These are phyloP conservation scores for Mesopsocus fuscifrons DNA, from an alignment of 2,888 invertebrate genomes.

Conservation along the genomic window DNA sequence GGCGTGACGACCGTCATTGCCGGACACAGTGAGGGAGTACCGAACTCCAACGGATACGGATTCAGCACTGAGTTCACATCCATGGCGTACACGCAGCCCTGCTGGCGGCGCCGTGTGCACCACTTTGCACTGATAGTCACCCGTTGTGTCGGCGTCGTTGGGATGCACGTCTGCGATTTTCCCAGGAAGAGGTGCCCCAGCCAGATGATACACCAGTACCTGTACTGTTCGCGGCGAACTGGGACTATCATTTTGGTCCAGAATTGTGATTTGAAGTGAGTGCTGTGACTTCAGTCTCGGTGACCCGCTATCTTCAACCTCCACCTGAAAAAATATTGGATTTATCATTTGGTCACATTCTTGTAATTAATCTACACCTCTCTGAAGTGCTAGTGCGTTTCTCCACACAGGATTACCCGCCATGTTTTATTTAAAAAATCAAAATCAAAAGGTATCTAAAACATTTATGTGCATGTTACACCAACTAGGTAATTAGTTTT, in stretches of 20 bases:
- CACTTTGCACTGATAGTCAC: slow-evolving; percentile 73
- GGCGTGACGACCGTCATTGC: slow-evolving; percentile 75
- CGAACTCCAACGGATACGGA: slow-evolving; percentile 49
- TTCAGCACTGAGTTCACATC: slow-evolving; percentile 62
- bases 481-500: slow-evolving; percentile 7
- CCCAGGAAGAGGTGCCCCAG: slow-evolving; percentile 54
- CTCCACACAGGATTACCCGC: too few relatives aligned
- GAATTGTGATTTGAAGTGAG: slow-evolving; percentile 49
- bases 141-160: slow-evolving; percentile 75
- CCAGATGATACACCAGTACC: slow-evolving; percentile 56
- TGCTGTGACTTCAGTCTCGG: slow-evolving; percentile 70
- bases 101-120: slow-evolving; percentile 39
- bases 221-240: slow-evolving; percentile 67
- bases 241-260: slow-evolving; percentile 83
- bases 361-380: too few relatives aligned
- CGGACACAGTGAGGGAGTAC: slow-evolving; percentile 59
- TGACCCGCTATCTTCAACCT: slow-evolving; percentile 74
- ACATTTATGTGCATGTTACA: too few relatives aligned
- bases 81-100: slow-evolving; percentile 40
- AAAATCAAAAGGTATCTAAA: too few relatives aligned
- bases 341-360: too few relatives aligned
- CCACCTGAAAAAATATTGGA: slow-evolving; percentile 32
- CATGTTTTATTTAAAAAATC: too few relatives aligned
- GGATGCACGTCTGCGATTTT: slow-evolving; percentile 84
- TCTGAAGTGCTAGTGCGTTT: too few relatives aligned